Evolutionary conservation across 2,888 invertebrate genomes (phyloP).

Genomic region (Apamea sordens): DNA sequence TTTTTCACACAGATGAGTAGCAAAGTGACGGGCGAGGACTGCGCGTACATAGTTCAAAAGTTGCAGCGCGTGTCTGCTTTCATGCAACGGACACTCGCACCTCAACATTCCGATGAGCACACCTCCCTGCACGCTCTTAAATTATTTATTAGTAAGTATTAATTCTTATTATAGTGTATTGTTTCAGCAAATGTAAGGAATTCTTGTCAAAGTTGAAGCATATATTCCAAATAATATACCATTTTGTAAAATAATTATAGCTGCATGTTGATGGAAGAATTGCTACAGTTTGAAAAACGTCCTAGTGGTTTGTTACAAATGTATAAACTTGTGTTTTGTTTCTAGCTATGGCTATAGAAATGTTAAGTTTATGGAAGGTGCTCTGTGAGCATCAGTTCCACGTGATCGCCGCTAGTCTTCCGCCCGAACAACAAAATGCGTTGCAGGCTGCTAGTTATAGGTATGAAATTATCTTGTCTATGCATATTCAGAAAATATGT

Average conservation of each 20-base stretch:
- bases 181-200: not conserved
- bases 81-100: conserved; percentile 87
- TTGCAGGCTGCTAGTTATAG: conserved; percentile 91
- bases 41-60: conserved; percentile 93
- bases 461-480: conserved; percentile 67
- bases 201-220: not conserved
- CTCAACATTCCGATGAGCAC: conserved; percentile 91
- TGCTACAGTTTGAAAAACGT: not conserved
- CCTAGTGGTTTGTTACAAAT: not conserved
- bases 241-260: not conserved
- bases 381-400: conserved; percentile 98
- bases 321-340: conserved; percentile 18
- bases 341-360: conserved; percentile 94
- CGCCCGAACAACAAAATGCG: conserved; percentile 92
- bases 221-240: not conserved
- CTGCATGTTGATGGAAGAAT: not conserved
- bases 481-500: not conserved
- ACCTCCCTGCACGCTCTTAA: conserved; percentile 94
- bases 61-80: conserved; percentile 94
- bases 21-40: conserved; percentile 92
- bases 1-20: conserved; percentile 90
- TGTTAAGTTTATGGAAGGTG: conserved; percentile 97
- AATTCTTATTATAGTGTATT: not conserved
- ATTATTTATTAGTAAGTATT: conserved; percentile 91
- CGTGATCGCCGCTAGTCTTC: conserved; percentile 92